A percentile compares a stretch with the other conserved stretches of the same genome.
Conservation (phyloP, 2,888 invertebrate species). For the Odontomyia ornata region DNA sequence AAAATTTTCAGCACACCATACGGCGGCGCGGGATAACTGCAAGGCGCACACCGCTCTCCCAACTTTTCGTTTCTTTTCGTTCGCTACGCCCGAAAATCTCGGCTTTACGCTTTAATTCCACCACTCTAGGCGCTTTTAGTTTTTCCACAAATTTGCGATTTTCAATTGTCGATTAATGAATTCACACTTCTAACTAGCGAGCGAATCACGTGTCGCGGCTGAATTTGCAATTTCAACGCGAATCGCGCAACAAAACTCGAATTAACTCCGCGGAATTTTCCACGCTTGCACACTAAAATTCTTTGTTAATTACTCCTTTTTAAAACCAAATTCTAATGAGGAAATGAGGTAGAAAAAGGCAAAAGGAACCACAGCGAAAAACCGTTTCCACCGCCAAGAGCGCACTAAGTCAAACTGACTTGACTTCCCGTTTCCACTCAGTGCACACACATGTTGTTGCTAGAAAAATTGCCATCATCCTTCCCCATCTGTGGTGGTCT, state of each 20-base stretch:
- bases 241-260: background rate
- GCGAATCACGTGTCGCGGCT: constrained; percentile 5
- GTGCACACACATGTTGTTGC: constrained; percentile 45
- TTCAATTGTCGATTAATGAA: background rate
- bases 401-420: constrained; percentile 51
- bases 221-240: background rate
- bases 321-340: background rate
- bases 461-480: constrained; percentile 2
- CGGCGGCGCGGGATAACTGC: constrained; percentile 17
- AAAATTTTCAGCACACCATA: constrained; percentile 30
- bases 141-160: background rate
- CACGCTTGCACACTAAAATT: background rate
- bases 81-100: constrained; percentile 22
- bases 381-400: constrained; percentile 46
- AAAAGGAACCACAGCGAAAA: constrained; percentile 42
- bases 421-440: constrained; percentile 47
- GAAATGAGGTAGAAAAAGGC: constrained; percentile 33
- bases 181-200: background rate
- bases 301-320: background rate
- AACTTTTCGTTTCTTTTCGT: constrained; percentile 9
- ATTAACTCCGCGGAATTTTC: constrained; percentile 12
- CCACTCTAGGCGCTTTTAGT: constrained; percentile 2
- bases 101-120: background rate
- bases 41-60: constrained; percentile 25
- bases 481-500: background rate